Conservation (phyloP, 2,888 invertebrate species). For the Drosophila mayaguana region DNA sequence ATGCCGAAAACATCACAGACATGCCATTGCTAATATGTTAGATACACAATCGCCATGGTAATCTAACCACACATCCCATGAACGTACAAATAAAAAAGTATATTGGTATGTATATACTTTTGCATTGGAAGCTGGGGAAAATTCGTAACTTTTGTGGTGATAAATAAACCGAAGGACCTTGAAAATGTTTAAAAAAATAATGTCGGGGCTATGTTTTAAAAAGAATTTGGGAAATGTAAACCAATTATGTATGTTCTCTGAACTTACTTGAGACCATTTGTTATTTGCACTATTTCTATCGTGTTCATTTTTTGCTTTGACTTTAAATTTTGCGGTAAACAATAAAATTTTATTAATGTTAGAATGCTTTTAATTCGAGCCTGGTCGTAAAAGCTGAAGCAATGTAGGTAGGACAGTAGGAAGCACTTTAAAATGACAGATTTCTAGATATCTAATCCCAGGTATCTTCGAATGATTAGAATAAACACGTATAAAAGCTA, state of each 20-base stretch:
- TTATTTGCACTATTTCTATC: constrained; percentile 27
- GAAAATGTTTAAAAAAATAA: constrained; percentile 51
- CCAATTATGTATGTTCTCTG: constrained; percentile 33
- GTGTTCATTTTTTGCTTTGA: constrained; percentile 10
- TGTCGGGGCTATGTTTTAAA: constrained; percentile 32
- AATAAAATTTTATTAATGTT: constrained; percentile 29
- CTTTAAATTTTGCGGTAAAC: constrained; percentile 34
- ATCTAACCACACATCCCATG: neutral
- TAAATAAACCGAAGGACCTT: constrained; percentile 55
- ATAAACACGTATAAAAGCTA: neutral
- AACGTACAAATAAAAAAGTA: neutral
- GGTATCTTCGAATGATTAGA: neutral
- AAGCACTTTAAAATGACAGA: neutral
- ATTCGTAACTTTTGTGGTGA: constrained; percentile 40
- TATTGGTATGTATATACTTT: constrained; percentile 7
- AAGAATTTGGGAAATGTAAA: constrained; percentile 53
- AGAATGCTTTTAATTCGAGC: constrained; percentile 3
- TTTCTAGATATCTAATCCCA: neutral
- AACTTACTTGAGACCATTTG: constrained; percentile 36
- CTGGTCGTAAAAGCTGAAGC: neutral
- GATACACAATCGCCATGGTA: constrained; percentile 5
- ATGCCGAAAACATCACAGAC: neutral
- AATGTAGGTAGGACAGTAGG: neutral
- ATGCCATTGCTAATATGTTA: constrained; percentile 4
- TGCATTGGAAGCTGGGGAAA: constrained; percentile 18